These are phyloP conservation scores for Anoplopoma fimbria DNA, from an alignment of 2,113 vertebrate genomes.

Conservation along the genomic window DNA sequence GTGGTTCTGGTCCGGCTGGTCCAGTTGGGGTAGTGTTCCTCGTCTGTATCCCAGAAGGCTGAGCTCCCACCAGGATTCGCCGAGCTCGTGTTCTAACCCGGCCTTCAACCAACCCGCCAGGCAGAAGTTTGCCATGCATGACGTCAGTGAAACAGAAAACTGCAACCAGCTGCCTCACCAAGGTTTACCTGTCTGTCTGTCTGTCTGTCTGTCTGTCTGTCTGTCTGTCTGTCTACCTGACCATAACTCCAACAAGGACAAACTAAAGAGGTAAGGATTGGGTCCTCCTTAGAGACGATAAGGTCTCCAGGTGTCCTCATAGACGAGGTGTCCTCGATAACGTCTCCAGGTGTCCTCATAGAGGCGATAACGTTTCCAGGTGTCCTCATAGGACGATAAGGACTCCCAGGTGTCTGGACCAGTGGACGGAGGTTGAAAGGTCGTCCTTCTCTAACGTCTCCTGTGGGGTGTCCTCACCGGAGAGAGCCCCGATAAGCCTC, in stretches of 20 bases:
- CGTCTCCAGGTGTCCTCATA: background rate
- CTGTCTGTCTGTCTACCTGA: no score
- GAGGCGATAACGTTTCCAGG: background rate
- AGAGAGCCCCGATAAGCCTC: no score
- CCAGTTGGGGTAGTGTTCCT: constrained; percentile 64
- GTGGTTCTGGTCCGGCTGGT: constrained; percentile 73
- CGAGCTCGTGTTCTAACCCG: constrained; percentile 65
- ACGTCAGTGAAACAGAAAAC: fast-evolving
- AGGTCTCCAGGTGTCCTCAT: background rate
- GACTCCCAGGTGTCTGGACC: background rate
- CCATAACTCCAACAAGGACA: no score
- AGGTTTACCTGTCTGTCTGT: constrained; percentile 43
- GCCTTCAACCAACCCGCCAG: constrained; percentile 51
- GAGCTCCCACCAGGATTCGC: constrained; percentile 17
- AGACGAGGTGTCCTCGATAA: background rate
- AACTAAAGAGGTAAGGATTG: background rate
- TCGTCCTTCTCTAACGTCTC: constrained; percentile 82
- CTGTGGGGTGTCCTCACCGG: no score
- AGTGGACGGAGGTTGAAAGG: constrained; percentile 87
- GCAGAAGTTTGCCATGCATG: constrained; percentile 26
- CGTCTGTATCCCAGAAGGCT: constrained; percentile 44
- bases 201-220: no score
- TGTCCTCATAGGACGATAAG: background rate
- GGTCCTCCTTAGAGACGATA: background rate
- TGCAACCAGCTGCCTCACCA: constrained; percentile 45